Evolutionary conservation across 2,113 vertebrate genomes (phyloP), one percentile per base, ranked within the genome.

Genomic region (Pipra filicauda): DNA sequence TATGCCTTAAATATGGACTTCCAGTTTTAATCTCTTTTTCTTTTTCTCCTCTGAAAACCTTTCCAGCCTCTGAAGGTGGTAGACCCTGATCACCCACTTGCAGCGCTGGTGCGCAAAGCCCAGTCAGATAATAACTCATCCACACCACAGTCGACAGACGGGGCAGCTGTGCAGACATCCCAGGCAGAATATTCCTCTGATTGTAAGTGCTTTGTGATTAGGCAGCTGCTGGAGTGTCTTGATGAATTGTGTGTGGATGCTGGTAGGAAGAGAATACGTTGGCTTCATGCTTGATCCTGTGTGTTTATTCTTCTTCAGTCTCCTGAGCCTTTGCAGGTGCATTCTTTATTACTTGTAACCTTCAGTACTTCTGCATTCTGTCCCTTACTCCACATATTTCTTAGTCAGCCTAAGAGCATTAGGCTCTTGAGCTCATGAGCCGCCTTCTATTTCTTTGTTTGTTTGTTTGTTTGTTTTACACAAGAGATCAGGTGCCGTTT

Each of bases 61-160:
- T 86, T 89, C 35, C 90, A 99, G 99, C 99, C 99, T 91, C 95
- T 99, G 70, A 99, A 98, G 93, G 99, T 99, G 16, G 99, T 99
- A 88, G 99, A 99, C 86, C 99, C 99, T 3, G 99, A 99, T 97
- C 99, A 99, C 82, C 99, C 99, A 1, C 97, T 99, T 41, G 99
- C 99, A 55, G 99, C 97, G 1, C 98, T 99, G 58, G 99, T 99
- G 66, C 98, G 98, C 37, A 99, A 99, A 98, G 99, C 98, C 4
- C 97, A 98, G 59, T 98, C 98, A 39, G 99, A 99, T 93, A 98
- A 98, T 58, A 99, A 98, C 16, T 96, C 98, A 0, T 97, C 96
- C 15, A 14, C 98, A 3, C 91, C 97, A 2, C 97, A 97, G n/a
- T 94, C 98, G 14, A 93, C 98, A 48, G 98, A 98, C 1, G 91